Evolutionary conservation across 2,797 vertebrate species (phyloP), one percentile per base, ranked within the genome.

Genomic region (Neopelma chrysocephalum): DNA sequence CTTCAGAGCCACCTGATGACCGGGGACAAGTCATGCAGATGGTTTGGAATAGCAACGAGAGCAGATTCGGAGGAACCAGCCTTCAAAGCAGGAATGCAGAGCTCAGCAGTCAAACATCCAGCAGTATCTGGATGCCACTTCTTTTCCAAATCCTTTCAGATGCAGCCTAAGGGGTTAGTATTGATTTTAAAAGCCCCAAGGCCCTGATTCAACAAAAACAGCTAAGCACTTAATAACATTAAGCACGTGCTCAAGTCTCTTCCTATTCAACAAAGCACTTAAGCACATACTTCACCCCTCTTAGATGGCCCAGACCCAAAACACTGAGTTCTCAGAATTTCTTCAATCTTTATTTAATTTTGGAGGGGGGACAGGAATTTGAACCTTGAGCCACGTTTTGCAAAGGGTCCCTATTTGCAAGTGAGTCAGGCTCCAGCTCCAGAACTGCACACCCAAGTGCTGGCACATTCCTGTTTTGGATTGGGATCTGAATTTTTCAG

Each of bases 181-280:
- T 73, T 73, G 82, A 91, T 90, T 95, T 93, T 79, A 93, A 97
- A 96, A 95, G 82, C 80, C 29, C 32, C 65, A 48, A 29, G 73
- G 65, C 23, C 9, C 78, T 25, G 90, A 93, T 95, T 94, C 82
- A 90, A 93, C 90, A 95, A 86, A 96, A 96, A 6, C 91, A 90
- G 77, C 54, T 94, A 90, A 96, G 95, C 91, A 94, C 95, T 94
- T 95, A 96, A 95, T 96, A 96, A 95, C 93, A 76, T 96, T 93
- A 95, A 95, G 91, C 82, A 88, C 69, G 34, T 69, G 82, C 85
- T 96, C 78, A 47, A 91, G 87, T 88, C 93, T 93, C 95, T 96
- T 94, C 93, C 93, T 86, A 86, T 95, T 94, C 89, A 96, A 79
- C 82, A 86, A 94, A 97, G 80, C 76, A 88, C 62, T 94, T 77